Evolutionary conservation across 2,888 invertebrate genomes (phyloP).

Genomic region (Tillus elongatus): DNA sequence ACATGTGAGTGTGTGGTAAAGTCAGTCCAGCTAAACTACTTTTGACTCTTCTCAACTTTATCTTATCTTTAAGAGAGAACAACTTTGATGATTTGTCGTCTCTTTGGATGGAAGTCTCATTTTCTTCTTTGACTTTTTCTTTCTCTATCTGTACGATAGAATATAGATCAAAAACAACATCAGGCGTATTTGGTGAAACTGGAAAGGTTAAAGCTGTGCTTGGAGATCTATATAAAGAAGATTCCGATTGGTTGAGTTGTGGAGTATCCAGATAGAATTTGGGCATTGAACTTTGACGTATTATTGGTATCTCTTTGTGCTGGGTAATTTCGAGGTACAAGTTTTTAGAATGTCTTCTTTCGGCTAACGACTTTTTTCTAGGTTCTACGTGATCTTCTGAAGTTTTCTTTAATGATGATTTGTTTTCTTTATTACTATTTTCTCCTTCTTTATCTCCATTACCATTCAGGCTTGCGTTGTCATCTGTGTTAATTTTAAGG

Average conservation of each 20-base stretch:
- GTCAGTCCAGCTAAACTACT: too few species aligned
- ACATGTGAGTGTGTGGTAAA: too few species aligned
- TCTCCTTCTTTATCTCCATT: too few species aligned
- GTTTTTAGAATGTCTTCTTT: conserved; percentile 37
- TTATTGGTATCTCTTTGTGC: conserved; percentile 36
- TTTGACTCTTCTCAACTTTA: conserved; percentile 25
- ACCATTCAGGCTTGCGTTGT: too few species aligned
- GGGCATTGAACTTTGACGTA: conserved; percentile 39
- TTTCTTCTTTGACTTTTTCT: conserved; percentile 21
- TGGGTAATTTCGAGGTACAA: conserved; percentile 31
- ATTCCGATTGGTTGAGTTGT: conserved; percentile 32
- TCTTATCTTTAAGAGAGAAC: conserved; percentile 31
- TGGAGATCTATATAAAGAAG: conserved; percentile 27
- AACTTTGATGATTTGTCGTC: too few species aligned
- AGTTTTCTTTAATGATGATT: too few species aligned
- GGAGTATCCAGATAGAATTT: conserved; percentile 41
- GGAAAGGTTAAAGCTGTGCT: conserved; percentile 35
- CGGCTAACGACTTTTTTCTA: conserved; percentile 36
- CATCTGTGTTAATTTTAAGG: too few species aligned
- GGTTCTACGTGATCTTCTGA: too few species aligned
- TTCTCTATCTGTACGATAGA: conserved; percentile 41
- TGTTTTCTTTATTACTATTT: too few species aligned
- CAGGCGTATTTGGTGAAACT: conserved; percentile 25
- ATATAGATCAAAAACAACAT: conserved; percentile 35
- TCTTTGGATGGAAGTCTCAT: conserved; percentile 14